phyloP scores from a whole-genome alignment of 1,140 invertebrate genomes.

The Holotrichia oblita region DNA sequence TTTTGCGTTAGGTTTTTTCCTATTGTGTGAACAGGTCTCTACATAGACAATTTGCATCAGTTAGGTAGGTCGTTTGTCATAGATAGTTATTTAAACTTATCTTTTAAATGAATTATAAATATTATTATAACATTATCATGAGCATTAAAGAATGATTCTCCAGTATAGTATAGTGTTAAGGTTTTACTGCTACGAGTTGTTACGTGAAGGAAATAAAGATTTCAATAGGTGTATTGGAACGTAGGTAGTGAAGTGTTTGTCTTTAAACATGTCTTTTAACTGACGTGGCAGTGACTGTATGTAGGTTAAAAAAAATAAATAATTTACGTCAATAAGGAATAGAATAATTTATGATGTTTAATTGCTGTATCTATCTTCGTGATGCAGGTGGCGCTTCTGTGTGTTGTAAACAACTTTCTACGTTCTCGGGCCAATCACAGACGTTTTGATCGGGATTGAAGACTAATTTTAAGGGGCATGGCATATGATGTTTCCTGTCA shows the following conservation, averaged over 20 bases:
- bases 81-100: background rate
- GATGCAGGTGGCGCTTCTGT: constrained; percentile 77
- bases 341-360: constrained; percentile 34
- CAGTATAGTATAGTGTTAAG: background rate
- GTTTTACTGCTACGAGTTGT: background rate
- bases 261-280: constrained; percentile 7
- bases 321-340: constrained; percentile 20
- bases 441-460: constrained; percentile 94
- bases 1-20: constrained; percentile 4
- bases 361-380: constrained; percentile 15
- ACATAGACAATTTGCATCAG: background rate
- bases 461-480: constrained; percentile 93
- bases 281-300: constrained; percentile 23
- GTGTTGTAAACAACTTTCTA: constrained; percentile 85
- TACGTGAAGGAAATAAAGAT: background rate
- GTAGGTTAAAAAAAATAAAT: constrained; percentile 31
- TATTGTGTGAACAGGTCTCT: background rate
- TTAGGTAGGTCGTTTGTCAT: background rate
- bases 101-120: background rate
- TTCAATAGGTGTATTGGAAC: background rate
- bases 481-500: constrained; percentile 95
- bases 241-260: background rate
- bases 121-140: background rate
- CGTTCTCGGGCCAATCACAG: constrained; percentile 96
- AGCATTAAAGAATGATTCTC: background rate